phyloP scores from a whole-genome alignment of 2,888 invertebrate genomes.

The Nomada flava region DNA sequence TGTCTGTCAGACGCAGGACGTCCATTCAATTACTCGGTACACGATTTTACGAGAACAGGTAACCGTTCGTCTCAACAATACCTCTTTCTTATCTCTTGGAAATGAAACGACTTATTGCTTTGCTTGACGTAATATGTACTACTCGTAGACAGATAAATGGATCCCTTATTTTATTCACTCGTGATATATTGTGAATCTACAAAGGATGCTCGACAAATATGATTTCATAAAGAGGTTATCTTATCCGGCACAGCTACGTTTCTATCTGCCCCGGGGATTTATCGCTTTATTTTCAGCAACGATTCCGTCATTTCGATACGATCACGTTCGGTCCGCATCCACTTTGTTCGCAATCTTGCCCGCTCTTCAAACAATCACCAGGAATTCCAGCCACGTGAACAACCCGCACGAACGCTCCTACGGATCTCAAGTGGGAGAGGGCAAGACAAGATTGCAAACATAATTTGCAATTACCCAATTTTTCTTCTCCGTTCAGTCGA shows the following conservation, averaged over 20 bases:
- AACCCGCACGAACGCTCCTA: constrained; percentile 32
- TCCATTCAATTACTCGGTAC: constrained; percentile 39
- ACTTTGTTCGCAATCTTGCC: constrained; percentile 27
- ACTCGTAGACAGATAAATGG: constrained; percentile 24
- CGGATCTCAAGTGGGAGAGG: no score
- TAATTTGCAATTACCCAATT: constrained; percentile 49
- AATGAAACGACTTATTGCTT: constrained; percentile 31
- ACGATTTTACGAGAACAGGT: constrained; percentile 21
- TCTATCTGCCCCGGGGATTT: neutral
- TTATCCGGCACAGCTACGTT: neutral
- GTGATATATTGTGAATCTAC: neutral
- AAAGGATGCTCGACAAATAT: constrained; percentile 16
- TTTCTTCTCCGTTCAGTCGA: neutral
- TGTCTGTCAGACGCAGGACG: constrained; percentile 33
- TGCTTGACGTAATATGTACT: constrained; percentile 26
- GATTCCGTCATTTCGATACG: constrained; percentile 22
- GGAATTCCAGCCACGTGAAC: constrained; percentile 54
- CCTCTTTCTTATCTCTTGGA: constrained; percentile 13
- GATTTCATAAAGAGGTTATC: constrained; percentile 32
- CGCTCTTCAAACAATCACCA: neutral
- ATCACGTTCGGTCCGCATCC: constrained; percentile 38
- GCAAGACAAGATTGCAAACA: constrained; percentile 32
- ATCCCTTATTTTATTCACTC: constrained; percentile 26
- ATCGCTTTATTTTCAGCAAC: neutral
- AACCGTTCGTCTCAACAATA: constrained; percentile 1